These are phyloP conservation scores for Bufo bufo DNA, from an alignment of 2,113 vertebrate genomes.

Conservation along the genomic window DNA sequence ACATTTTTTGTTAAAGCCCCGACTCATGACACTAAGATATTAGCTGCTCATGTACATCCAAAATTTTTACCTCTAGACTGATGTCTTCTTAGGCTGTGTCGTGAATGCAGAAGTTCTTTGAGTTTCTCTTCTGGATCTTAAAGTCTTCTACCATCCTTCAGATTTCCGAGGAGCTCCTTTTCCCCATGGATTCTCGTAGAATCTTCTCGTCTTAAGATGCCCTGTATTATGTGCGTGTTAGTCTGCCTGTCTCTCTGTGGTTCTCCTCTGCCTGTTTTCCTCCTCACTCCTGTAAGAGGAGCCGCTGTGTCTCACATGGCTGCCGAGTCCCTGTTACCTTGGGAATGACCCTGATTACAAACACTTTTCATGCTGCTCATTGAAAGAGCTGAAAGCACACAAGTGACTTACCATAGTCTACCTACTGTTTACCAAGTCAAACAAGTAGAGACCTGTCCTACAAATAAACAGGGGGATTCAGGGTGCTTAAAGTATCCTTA, in stretches of 20 bases:
- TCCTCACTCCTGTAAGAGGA: constrained; percentile 52
- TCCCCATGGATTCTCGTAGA: background rate
- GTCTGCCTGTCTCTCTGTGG: background rate
- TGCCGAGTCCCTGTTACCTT: constrained; percentile 55
- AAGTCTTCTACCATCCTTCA: background rate
- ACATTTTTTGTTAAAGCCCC: background rate
- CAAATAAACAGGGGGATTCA: constrained; percentile 8
- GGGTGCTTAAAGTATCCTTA: background rate
- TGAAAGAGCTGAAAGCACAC: constrained; percentile 46
- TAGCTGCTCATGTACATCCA: background rate
- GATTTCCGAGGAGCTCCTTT: background rate
- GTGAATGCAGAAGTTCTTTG: background rate
- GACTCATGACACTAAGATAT: background rate
- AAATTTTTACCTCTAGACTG: background rate
- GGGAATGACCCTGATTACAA: constrained; percentile 58
- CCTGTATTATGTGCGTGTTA: background rate
- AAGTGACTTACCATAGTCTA: constrained; percentile 36
- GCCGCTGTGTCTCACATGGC: constrained; percentile 54
- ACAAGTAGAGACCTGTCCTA: constrained; percentile 53
- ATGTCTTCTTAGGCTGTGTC: background rate
- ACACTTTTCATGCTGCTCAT: constrained; percentile 56
- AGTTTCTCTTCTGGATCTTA: background rate
- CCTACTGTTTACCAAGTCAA: constrained; percentile 46
- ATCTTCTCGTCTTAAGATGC: background rate
- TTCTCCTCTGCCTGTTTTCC: constrained; percentile 25